Conservation (phyloP, 2,888 invertebrate species). For the Chelonus formosanus region DNA sequence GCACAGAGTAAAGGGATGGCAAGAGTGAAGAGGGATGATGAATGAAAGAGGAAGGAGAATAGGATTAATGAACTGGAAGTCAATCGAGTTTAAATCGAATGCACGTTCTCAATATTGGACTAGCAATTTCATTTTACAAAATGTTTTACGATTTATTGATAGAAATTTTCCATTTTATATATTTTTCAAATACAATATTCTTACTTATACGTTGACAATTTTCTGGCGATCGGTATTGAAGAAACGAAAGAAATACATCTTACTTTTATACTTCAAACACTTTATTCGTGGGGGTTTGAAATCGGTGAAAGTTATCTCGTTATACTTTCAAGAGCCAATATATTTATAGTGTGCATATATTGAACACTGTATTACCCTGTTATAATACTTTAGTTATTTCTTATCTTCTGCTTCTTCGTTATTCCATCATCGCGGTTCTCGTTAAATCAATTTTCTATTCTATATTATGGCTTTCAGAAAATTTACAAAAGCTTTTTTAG, state of each 20-base stretch:
- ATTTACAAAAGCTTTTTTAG: too few relatives aligned
- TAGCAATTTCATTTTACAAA: background rate
- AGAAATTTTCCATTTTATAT: background rate
- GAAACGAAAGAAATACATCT: slow-evolving; percentile 14
- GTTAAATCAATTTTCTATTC: too few relatives aligned
- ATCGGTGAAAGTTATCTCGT: slow-evolving; percentile 46
- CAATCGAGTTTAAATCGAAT: too few relatives aligned
- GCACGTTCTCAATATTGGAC: background rate
- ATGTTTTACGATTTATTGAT: background rate
- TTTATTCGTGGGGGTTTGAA: slow-evolving; percentile 22
- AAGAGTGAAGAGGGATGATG: too few relatives aligned
- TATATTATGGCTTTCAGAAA: too few relatives aligned
- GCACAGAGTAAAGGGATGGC: too few relatives aligned
- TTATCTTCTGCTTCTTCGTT: background rate
- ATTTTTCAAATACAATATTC: background rate
- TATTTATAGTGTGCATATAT: slow-evolving; percentile 44
- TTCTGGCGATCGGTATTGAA: too few relatives aligned
- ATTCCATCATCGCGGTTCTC: background rate
- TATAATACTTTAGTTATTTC: background rate
- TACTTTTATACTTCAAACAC: slow-evolving; percentile 9
- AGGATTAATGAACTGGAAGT: too few relatives aligned
- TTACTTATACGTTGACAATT: too few relatives aligned
- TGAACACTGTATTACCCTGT: slow-evolving; percentile 21
- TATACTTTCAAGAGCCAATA: slow-evolving; percentile 41
- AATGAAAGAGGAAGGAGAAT: too few relatives aligned